Percentiles rank a stretch among this genome's conserved stretches.
phyloP scores from a whole-genome alignment of 2,797 vertebrate species.

The Eleutherodactylus coqui region DNA sequence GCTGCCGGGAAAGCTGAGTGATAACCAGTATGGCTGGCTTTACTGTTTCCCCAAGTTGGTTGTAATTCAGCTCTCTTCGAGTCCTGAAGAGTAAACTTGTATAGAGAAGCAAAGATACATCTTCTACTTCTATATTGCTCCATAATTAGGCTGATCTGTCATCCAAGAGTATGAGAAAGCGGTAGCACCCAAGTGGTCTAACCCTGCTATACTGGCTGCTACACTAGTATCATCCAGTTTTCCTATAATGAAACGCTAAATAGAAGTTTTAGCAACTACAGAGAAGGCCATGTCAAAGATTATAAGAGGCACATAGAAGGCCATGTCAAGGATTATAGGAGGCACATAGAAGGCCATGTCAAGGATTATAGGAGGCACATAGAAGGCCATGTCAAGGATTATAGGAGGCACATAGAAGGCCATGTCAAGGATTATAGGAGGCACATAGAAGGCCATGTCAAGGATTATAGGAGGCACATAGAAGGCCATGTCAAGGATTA shows the following conservation, averaged over 20 bases:
- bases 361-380: too few species aligned
- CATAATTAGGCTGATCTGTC: not conserved
- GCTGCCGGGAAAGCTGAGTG: not conserved
- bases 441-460: too few species aligned
- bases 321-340: too few species aligned
- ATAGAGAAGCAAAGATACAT: not conserved
- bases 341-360: too few species aligned
- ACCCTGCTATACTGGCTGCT: not conserved
- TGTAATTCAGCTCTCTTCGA: not conserved
- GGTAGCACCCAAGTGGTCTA: not conserved
- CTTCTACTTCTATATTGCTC: not conserved
- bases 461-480: too few species aligned
- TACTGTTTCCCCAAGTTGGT: not conserved
- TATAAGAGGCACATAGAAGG: too few species aligned
- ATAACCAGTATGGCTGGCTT: not conserved
- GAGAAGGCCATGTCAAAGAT: too few species aligned
- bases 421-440: too few species aligned
- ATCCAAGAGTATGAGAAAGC: not conserved
- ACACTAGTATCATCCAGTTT: not conserved
- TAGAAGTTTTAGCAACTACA: not conserved
- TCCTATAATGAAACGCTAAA: not conserved
- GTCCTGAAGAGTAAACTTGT: not conserved
- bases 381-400: too few species aligned
- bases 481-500: too few species aligned
- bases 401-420: too few species aligned